These are phyloP conservation scores for Allobates femoralis DNA, from an alignment of 2,797 vertebrate species.

Conservation along the genomic window DNA sequence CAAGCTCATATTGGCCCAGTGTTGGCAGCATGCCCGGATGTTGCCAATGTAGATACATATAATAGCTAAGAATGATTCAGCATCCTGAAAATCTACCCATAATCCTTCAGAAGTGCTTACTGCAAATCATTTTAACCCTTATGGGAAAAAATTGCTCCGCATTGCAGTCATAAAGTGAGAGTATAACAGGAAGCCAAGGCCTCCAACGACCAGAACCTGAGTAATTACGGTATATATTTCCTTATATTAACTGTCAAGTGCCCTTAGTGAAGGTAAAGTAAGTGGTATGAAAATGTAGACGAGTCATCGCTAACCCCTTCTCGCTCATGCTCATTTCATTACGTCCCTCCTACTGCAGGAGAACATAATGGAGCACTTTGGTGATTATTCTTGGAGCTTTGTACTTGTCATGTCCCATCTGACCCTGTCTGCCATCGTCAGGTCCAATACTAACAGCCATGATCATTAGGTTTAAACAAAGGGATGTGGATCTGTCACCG, in stretches of 20 bases:
- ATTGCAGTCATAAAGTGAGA: conserved; percentile 27
- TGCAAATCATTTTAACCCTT: conserved; percentile 47
- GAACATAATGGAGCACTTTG: too few relatives aligned
- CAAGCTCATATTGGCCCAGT: conserved; percentile 1
- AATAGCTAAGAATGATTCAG: conserved; percentile 53
- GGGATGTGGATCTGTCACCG: too few relatives aligned
- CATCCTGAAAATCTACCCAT: conserved; percentile 32
- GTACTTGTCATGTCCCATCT: too few relatives aligned
- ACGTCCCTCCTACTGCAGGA: too few relatives aligned
- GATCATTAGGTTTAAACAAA: too few relatives aligned
- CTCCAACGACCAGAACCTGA: not conserved
- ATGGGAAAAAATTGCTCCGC: conserved; percentile 22
- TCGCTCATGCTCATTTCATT: too few relatives aligned
- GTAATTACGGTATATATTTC: not conserved
- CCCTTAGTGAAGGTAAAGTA: not conserved
- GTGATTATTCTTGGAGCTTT: too few relatives aligned
- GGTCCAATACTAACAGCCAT: too few relatives aligned
- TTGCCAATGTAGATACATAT: conserved; percentile 22
- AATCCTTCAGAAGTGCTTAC: conserved; percentile 25
- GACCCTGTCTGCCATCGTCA: too few relatives aligned
- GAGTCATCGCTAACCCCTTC: too few relatives aligned
- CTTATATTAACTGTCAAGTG: not conserved
- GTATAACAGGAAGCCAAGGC: not conserved
- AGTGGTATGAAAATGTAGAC: not conserved
- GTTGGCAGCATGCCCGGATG: conserved; percentile 26